Conservation (phyloP, 1,140 invertebrate species). For the Cyphomyrmex costatus region DNA sequence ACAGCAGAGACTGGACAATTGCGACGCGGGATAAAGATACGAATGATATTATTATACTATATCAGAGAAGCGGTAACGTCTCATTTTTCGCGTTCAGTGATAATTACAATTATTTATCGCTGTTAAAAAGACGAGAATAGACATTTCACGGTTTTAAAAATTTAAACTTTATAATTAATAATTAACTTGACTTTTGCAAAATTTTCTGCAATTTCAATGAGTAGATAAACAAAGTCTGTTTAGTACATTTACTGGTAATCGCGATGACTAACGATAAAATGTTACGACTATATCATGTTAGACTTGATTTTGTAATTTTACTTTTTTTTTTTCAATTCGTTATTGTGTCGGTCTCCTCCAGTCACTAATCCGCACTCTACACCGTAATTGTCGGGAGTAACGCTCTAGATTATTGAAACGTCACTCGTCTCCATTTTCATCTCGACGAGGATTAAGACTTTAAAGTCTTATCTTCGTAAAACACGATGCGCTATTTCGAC, state of each 20-base stretch:
- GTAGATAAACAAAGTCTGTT: conserved; percentile 13
- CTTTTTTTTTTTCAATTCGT: conserved; percentile 4
- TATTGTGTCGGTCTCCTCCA: not conserved
- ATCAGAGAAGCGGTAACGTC: no score
- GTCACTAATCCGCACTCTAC: conserved; percentile 48
- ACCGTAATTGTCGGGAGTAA: conserved; percentile 60
- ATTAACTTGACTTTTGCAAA: not conserved
- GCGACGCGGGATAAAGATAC: no score
- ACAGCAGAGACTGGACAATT: not conserved
- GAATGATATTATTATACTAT: no score
- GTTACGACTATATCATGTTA: conserved; percentile 45
- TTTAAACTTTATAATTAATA: not conserved
- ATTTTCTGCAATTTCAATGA: conserved; percentile 1
- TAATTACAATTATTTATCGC: not conserved
- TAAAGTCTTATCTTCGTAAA: conserved; percentile 74
- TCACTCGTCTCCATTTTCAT: conserved; percentile 53
- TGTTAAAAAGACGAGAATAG: not conserved
- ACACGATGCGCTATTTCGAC: conserved; percentile 65
- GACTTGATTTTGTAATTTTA: conserved; percentile 61
- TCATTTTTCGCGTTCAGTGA: no score
- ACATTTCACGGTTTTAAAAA: not conserved
- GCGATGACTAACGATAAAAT: conserved; percentile 15
- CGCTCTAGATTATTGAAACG: conserved; percentile 65
- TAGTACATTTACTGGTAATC: conserved; percentile 1
- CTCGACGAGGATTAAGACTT: conserved; percentile 70